A percentile compares a stretch with the other conserved stretches of the same genome.
Conservation (phyloP, 2,888 invertebrate species). For the Polyploca ridens region DNA sequence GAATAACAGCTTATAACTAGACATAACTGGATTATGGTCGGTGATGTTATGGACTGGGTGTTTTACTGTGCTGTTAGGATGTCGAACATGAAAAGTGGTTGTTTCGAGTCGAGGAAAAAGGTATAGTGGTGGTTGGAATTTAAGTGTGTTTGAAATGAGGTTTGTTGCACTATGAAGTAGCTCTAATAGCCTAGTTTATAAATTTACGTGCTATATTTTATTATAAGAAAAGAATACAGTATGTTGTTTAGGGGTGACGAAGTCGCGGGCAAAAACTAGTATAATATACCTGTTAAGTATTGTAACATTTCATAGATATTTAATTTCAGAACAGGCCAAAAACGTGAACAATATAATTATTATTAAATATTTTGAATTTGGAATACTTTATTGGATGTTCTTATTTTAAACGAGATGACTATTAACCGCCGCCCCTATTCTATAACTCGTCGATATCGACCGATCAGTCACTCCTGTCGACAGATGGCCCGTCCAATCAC, state of each 20-base stretch:
- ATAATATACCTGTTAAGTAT: too few species aligned
- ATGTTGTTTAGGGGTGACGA: too few species aligned
- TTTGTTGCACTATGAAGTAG: too few species aligned
- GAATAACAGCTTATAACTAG: conserved; percentile 59
- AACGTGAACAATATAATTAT: too few species aligned
- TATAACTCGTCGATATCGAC: conserved; percentile 32
- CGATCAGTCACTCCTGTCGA: conserved; percentile 54
- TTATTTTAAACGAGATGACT: conserved; percentile 17
- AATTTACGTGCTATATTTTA: too few species aligned
- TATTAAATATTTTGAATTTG: not conserved
- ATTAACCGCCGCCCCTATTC: conserved; percentile 35
- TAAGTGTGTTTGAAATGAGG: not conserved
- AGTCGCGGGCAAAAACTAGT: too few species aligned
- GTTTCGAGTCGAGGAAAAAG: not conserved
- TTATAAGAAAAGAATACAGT: too few species aligned
- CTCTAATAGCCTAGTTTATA: too few species aligned
- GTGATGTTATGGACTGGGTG: conserved; percentile 25
- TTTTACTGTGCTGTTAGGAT: conserved; percentile 2
- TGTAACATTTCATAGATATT: too few species aligned
- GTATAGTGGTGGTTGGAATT: not conserved
- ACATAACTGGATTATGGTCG: conserved; percentile 60
- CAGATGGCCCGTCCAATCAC: conserved; percentile 67
- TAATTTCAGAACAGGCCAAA: too few species aligned
- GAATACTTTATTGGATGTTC: not conserved
- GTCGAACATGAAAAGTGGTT: conserved; percentile 5